Conservation (phyloP, 2,113 vertebrate genomes). For the Actenoides hombroni region DNA sequence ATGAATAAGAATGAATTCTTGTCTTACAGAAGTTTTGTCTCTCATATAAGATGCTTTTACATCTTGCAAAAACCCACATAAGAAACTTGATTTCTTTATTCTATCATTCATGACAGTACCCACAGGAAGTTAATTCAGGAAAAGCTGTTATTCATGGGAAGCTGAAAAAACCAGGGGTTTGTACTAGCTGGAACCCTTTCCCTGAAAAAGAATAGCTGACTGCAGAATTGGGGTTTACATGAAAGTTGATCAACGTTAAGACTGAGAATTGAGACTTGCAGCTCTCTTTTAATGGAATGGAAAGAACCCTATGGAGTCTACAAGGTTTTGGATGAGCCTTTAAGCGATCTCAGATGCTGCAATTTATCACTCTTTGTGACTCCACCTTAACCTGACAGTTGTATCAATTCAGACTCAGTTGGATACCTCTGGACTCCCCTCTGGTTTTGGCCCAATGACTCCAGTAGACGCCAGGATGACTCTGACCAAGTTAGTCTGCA, state of each 20-base stretch:
- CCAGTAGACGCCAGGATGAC: background rate
- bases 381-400: conserved; percentile 39
- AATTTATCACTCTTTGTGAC: conserved; percentile 7
- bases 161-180: background rate
- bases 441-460: background rate
- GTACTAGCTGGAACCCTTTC: background rate
- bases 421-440: background rate
- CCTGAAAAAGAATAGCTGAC: background rate
- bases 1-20: background rate
- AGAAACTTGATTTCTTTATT: background rate
- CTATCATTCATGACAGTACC: background rate
- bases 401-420: background rate
- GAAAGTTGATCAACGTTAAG: conserved; percentile 11
- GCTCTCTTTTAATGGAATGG: background rate
- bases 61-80: background rate
- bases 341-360: conserved; percentile 37
- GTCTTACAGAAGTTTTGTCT: background rate
- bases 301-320: background rate
- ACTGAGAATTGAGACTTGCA: background rate
- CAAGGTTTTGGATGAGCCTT: background rate
- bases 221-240: background rate
- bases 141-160: background rate
- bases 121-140: background rate
- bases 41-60: background rate
- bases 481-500: background rate